Evolutionary conservation across 1,140 invertebrate genomes (phyloP), one percentile per base, ranked within the genome.

Genomic region (Sarcophaga peregrina): DNA sequence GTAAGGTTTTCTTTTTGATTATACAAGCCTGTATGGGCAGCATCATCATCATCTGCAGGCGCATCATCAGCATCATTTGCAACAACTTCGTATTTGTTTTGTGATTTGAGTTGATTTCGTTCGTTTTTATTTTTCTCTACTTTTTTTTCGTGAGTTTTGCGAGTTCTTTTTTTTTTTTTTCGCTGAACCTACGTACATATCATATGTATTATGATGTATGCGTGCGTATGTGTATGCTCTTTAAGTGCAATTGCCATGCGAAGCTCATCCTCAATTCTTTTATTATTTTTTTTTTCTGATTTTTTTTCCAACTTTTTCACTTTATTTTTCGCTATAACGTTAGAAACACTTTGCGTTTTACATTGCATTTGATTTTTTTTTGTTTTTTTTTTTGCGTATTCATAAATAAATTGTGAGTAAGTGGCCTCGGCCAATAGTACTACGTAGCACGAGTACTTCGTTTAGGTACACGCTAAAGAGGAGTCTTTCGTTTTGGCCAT

Each of bases 321-420:
- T 68, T 68, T 68, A n/a, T 68, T 68, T 68, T 58, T 6, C 54
- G 74, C 75, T 25, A 17, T 52, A 52, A 50, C 75, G 75, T 50
- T 25, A 17, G 75, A 78, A 78, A 78, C 75, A 78, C 75, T 78
- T 78, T 52, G 75, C 75, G 48, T 78, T 78, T 78, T 78, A 52
- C 17, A 11, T 78, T 78, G n/a, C 50, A 72, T 10, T 72, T 72
- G 62, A 37, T 37, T 37, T 2, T 37, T 72, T 72, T 17, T 72
- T 72, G 62, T 11, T 13, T 15, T 13, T 68, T 15, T 11, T 17
- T 62, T 62, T 17, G 25, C 48, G n/a, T 78, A 52, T 78, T 52
- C 9, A 78, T 52, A 78, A 78, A 78, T 78, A 68, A 68, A 68
- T 68, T 68, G 62, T 68, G 17, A 20, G 62, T 68, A n/a, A 20